Evolutionary conservation across 2,797 vertebrate genomes (phyloP).

Genomic region (Arrhamphus sclerolepis): DNA sequence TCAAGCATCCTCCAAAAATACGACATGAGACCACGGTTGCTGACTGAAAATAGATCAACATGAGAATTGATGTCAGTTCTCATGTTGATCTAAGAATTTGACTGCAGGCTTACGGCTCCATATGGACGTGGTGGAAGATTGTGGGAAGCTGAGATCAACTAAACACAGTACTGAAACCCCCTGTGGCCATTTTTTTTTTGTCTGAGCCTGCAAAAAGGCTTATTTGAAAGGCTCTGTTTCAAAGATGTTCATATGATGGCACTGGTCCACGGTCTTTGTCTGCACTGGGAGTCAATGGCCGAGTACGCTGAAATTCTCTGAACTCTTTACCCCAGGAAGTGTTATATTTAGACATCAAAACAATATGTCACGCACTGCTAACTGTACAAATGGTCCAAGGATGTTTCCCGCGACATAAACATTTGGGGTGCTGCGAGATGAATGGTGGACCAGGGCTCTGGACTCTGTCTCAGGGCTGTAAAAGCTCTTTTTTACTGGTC

Average conservation of each 20-base stretch:
- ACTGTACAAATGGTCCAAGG: slow-evolving; percentile 60
- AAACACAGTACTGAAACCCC: neutral
- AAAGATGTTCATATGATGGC: slow-evolving; percentile 15
- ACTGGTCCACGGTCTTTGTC: neutral
- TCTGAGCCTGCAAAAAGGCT: slow-evolving; percentile 2
- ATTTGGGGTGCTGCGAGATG: slow-evolving; percentile 43
- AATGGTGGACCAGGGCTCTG: slow-evolving; percentile 57
- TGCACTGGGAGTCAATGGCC: slow-evolving; percentile 13
- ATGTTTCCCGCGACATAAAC: slow-evolving; percentile 68
- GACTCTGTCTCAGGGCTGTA: slow-evolving; percentile 62
- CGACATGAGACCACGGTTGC: neutral
- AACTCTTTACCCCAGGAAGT: slow-evolving; percentile 60
- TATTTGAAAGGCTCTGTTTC: slow-evolving; percentile 17
- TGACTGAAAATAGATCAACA: too few relatives aligned
- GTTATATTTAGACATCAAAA: slow-evolving; percentile 63
- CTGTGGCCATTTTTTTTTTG: slow-evolving; percentile 27
- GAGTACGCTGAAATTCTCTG: slow-evolving; percentile 40
- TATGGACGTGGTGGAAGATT: slow-evolving; percentile 13
- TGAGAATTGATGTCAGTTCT: neutral
- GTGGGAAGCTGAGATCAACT: too few relatives aligned
- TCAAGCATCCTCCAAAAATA: slow-evolving; percentile 9
- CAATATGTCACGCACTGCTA: slow-evolving; percentile 37
- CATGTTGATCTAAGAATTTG: neutral
- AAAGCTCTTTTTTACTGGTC: slow-evolving; percentile 55
- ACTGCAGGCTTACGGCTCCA: neutral